Conservation (phyloP, 92 coral and sea anemone genomes). For the Porites rus region DNA sequence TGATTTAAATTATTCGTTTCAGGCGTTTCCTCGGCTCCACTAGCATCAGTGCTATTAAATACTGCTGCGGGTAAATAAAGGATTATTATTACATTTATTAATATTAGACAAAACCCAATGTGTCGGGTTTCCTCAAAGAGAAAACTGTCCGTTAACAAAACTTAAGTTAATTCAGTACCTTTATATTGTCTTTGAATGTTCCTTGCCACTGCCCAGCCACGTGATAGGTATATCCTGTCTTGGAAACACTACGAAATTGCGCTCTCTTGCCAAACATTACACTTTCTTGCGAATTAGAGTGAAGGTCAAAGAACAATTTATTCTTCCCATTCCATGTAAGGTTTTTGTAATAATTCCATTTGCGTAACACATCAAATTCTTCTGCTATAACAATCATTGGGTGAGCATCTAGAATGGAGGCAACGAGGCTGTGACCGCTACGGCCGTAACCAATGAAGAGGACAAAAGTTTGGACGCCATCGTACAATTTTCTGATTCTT, state of each 20-base stretch:
- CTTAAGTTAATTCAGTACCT: not conserved
- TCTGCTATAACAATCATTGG: constrained; percentile 4
- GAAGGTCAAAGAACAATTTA: constrained; percentile 16
- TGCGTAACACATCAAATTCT: not conserved
- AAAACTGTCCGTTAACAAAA: not conserved
- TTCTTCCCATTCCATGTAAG: not conserved
- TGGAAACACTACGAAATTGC: not conserved
- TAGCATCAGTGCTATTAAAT: too few species aligned
- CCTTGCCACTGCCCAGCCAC: constrained; percentile 43
- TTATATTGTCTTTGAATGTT: constrained; percentile 9
- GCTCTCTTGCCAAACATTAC: constrained; percentile 36
- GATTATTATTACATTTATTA: too few species aligned
- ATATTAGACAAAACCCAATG: too few species aligned
- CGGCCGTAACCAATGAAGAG: constrained; percentile 27
- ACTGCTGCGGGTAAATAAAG: too few species aligned
- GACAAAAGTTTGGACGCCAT: constrained; percentile 20
- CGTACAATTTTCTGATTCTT: constrained; percentile 9
- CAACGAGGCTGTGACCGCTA: constrained; percentile 29
- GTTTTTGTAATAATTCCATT: not conserved
- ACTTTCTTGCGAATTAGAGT: not conserved
- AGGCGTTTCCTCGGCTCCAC: too few species aligned
- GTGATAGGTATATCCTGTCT: not conserved
- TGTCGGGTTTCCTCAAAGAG: too few species aligned
- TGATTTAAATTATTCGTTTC: too few species aligned
- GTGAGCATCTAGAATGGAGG: constrained; percentile 33